Conservation (phyloP, 35 echinoderm and acorn worm species). For the Acanthaster planci region DNA sequence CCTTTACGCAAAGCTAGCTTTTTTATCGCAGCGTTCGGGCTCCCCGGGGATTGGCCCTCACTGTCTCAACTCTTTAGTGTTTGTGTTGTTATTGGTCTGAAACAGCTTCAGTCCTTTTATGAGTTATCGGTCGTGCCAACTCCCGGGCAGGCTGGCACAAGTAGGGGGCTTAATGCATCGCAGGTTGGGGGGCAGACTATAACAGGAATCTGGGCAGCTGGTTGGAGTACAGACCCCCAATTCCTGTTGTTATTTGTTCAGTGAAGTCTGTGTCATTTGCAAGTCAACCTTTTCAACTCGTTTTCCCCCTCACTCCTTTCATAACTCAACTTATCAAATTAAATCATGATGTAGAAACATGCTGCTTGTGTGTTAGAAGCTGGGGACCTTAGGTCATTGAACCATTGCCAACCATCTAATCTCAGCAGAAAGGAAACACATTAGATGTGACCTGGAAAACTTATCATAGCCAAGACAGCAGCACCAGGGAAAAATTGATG, state of each 20-base stretch:
- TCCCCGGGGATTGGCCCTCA: not conserved
- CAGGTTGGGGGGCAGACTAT: not conserved
- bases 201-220: conserved; percentile 22
- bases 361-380: too few relatives aligned
- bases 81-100: conserved; percentile 29
- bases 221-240: not conserved
- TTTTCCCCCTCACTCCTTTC: too few relatives aligned
- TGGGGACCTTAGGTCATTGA: too few relatives aligned
- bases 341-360: too few relatives aligned
- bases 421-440: too few relatives aligned
- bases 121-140: not conserved
- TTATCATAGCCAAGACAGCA: too few relatives aligned
- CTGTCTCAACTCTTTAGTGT: conserved; percentile 20
- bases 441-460: too few relatives aligned
- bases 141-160: not conserved
- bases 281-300: not conserved
- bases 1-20: conserved; percentile 14
- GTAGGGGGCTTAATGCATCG: not conserved
- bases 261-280: not conserved
- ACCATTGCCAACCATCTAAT: too few relatives aligned
- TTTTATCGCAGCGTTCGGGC: conserved; percentile 4
- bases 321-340: too few relatives aligned
- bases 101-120: conserved; percentile 13
- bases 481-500: too few relatives aligned
- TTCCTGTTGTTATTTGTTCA: conserved; percentile 29